phyloP scores from a whole-genome alignment of 2,797 vertebrate species.

The Trematomus bernacchii region DNA sequence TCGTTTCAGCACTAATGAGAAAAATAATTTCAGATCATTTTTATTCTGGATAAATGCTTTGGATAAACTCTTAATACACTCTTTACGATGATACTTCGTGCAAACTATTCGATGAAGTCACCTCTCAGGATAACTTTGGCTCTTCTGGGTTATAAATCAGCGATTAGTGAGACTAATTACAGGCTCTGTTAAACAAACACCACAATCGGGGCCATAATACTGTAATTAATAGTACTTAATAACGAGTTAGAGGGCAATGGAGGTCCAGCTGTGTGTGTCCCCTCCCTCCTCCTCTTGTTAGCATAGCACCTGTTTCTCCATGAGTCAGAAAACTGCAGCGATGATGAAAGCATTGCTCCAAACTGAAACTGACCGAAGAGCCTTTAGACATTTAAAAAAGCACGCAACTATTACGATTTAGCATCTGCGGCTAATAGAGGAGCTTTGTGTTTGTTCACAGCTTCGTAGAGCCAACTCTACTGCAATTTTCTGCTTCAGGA shows the following conservation, averaged over 20 bases:
- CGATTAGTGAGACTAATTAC: constrained; percentile 60
- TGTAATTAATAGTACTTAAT: constrained; percentile 52
- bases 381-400: not conserved
- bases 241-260: constrained; percentile 29
- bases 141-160: constrained; percentile 44
- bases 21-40: not conserved
- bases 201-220: constrained; percentile 34
- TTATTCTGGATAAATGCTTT: constrained; percentile 3
- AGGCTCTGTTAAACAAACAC: constrained; percentile 59
- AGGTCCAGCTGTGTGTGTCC: constrained; percentile 60
- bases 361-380: not conserved
- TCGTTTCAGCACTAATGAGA: not conserved
- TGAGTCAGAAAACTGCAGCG: constrained; percentile 52
- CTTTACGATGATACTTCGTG: not conserved
- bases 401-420: constrained; percentile 17
- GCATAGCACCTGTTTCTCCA: constrained; percentile 48
- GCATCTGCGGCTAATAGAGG: constrained; percentile 17
- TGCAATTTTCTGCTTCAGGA: not conserved
- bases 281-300: constrained; percentile 24
- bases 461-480: not conserved
- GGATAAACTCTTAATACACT: constrained; percentile 15
- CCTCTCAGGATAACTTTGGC: constrained; percentile 42
- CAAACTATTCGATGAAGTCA: constrained; percentile 56
- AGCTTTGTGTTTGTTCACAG: constrained; percentile 6
- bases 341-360: constrained; percentile 51